Conservation (phyloP, 1,140 invertebrate species). For the Drosophila guanche region DNA sequence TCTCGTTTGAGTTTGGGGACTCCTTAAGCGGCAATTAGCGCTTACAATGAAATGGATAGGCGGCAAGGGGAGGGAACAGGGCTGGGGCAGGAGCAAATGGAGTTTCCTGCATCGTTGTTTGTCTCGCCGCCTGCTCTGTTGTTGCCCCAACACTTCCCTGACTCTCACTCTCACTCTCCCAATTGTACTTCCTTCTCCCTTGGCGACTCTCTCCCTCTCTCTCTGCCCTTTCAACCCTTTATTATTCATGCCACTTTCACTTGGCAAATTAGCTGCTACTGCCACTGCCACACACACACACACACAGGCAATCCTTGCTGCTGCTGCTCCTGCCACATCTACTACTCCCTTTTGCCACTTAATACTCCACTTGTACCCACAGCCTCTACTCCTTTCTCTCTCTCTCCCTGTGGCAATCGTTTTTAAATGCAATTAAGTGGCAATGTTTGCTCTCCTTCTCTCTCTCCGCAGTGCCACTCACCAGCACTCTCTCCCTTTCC, state of each 20-base stretch:
- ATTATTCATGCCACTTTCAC: slow-evolving; percentile 79
- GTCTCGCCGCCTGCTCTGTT: background rate
- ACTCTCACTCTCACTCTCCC: background rate
- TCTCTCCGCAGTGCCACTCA: background rate
- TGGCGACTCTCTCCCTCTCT: background rate
- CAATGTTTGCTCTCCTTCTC: slow-evolving; percentile 48
- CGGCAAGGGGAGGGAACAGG: background rate
- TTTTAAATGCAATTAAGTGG: slow-evolving; percentile 80
- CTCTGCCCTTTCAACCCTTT: slow-evolving; percentile 40
- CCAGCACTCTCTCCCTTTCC: background rate
- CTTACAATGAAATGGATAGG: slow-evolving; percentile 54
- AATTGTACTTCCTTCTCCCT: background rate
- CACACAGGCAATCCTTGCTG: too few species aligned
- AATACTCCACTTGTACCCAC: too few species aligned
- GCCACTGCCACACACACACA: slow-evolving; percentile 34
- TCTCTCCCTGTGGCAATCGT: slow-evolving; percentile 38
- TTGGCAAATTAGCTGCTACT: slow-evolving; percentile 76
- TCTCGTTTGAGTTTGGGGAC: slow-evolving; percentile 19
- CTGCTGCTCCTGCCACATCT: too few species aligned
- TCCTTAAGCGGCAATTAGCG: slow-evolving; percentile 77
- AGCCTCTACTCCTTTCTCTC: background rate
- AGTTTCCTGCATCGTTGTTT: slow-evolving; percentile 9
- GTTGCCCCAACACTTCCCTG: slow-evolving; percentile 13
- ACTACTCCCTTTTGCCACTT: too few species aligned
- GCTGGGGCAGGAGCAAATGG: background rate